These are phyloP conservation scores for Steatornis caripensis DNA, from an alignment of 2,113 vertebrate species.

Conservation along the genomic window DNA sequence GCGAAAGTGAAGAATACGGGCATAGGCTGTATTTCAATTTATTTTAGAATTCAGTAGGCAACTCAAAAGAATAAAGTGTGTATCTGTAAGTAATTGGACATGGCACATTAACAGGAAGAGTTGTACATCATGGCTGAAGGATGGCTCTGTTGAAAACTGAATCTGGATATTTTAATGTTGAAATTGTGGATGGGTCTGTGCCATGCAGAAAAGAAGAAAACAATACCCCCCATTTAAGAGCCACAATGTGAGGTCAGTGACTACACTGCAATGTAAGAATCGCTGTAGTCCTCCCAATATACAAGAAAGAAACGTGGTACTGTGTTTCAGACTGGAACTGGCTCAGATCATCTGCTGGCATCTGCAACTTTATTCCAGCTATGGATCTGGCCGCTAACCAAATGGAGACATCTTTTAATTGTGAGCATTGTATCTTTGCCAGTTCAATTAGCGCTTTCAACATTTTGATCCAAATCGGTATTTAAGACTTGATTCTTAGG, in stretches of 20 bases:
- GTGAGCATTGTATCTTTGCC: not conserved
- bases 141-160: not conserved
- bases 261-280: not conserved
- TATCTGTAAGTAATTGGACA: not conserved
- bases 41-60: not conserved
- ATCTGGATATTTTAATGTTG: not conserved
- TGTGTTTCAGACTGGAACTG: not conserved
- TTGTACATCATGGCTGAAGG: not conserved
- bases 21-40: not conserved
- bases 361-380: not conserved
- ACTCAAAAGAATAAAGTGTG: not conserved
- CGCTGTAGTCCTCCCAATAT: not conserved
- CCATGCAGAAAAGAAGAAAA: not conserved
- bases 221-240: not conserved
- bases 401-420: slow-evolving; percentile 1
- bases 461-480: not conserved
- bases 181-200: not conserved
- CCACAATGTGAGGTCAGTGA: not conserved
- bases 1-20: not conserved
- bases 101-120: not conserved
- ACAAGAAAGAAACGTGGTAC: not conserved
- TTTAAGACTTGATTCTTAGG: not conserved
- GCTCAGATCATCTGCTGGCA: not conserved
- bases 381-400: not conserved
- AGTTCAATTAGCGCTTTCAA: not conserved